phyloP scores from a whole-genome alignment of 2,888 invertebrate genomes.

The Lymantria monacha region DNA sequence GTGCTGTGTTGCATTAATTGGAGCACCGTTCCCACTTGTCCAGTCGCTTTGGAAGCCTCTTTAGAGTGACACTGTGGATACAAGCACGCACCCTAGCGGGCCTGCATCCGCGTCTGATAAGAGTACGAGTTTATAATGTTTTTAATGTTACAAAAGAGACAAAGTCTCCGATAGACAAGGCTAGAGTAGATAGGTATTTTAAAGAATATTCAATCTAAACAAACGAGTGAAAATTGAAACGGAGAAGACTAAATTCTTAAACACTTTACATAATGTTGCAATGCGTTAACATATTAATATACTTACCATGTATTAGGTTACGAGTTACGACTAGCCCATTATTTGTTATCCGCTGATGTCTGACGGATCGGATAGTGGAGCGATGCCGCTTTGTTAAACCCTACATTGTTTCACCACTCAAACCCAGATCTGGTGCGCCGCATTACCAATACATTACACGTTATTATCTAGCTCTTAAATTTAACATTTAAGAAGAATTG shows the following conservation, averaged over 20 bases:
- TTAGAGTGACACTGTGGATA: conserved; percentile 19
- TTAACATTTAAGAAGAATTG: conserved; percentile 34
- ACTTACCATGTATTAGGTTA: conserved; percentile 65
- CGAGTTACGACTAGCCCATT: conserved; percentile 48
- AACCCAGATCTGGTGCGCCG: conserved; percentile 38
- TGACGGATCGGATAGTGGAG: conserved; percentile 18
- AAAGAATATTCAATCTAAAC: conserved; percentile 71
- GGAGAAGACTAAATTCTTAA: conserved; percentile 80
- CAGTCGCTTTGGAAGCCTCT: conserved; percentile 21
- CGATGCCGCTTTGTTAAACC: conserved; percentile 45
- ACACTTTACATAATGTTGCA: conserved; percentile 77
- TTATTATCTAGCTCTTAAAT: conserved; percentile 38
- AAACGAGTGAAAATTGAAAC: conserved; percentile 78
- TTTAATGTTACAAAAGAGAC: conserved; percentile 74
- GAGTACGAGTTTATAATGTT: conserved; percentile 66
- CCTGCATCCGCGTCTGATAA: conserved; percentile 32
- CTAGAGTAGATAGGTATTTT: conserved; percentile 78
- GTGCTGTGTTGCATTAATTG: conserved; percentile 12
- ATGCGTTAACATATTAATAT: conserved; percentile 69
- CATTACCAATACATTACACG: conserved; percentile 43
- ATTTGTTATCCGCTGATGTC: conserved; percentile 27
- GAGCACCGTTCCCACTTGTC: conserved; percentile 29
- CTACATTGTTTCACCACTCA: conserved; percentile 28
- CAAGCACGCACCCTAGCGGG: conserved; percentile 9
- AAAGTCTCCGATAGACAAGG: conserved; percentile 76